Percentiles rank a stretch among this genome's conserved stretches.
Conservation (phyloP, 2,113 vertebrate species). For the Mixornis gularis region DNA sequence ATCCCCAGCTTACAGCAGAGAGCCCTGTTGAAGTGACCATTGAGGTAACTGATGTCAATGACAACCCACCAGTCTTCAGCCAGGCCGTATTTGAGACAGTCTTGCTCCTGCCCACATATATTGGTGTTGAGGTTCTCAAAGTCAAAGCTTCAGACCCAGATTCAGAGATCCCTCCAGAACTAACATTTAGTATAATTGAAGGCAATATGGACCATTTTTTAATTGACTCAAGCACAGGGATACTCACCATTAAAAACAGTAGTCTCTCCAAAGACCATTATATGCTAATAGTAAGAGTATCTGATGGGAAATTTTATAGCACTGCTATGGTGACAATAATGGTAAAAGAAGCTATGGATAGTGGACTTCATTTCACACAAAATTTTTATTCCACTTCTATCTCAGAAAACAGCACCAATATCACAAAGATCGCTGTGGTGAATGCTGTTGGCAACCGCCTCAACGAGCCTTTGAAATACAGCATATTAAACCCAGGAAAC, state of each 20-base stretch:
- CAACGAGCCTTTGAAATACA: slow-evolving; percentile 92
- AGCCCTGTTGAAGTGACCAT: slow-evolving; percentile 89
- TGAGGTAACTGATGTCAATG: slow-evolving; percentile 91
- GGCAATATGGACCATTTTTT: slow-evolving; percentile 83
- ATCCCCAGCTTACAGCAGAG: slow-evolving; percentile 88
- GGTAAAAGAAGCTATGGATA: slow-evolving; percentile 89
- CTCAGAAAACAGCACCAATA: slow-evolving; percentile 86
- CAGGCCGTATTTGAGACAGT: slow-evolving; percentile 87
- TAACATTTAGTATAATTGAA: slow-evolving; percentile 86
- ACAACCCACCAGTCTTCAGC: slow-evolving; percentile 89
- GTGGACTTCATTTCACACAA: slow-evolving; percentile 89
- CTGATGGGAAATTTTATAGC: slow-evolving; percentile 92
- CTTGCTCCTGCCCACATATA: slow-evolving; percentile 88
- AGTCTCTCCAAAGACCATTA: slow-evolving; percentile 90
- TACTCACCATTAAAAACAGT: slow-evolving; percentile 87
- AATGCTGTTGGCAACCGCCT: slow-evolving; percentile 89
- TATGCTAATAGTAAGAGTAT: slow-evolving; percentile 84
- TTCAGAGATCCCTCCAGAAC: slow-evolving; percentile 80
- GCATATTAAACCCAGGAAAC: slow-evolving; percentile 89
- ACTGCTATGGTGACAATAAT: slow-evolving; percentile 84
- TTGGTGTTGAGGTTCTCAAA: slow-evolving; percentile 88
- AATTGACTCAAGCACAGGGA: slow-evolving; percentile 81
- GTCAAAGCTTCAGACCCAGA: slow-evolving; percentile 90
- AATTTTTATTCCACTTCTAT: slow-evolving; percentile 87
- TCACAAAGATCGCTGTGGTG: slow-evolving; percentile 89